phyloP scores from a whole-genome alignment of 2,888 invertebrate genomes.

The Ypsolopha scabrella region DNA sequence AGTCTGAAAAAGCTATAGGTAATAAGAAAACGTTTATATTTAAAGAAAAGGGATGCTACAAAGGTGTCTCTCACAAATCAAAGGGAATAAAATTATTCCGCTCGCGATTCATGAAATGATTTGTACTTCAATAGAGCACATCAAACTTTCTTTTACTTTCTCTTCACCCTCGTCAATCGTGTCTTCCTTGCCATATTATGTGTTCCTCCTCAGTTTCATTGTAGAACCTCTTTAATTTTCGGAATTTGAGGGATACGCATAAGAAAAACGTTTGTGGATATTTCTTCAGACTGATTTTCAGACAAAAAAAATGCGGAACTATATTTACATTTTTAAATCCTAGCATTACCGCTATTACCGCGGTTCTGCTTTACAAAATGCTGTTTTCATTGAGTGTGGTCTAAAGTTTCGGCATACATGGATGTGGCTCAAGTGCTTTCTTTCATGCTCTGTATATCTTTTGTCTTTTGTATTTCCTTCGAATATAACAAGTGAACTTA shows the following conservation, averaged over 20 bases:
- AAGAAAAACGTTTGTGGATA: background rate
- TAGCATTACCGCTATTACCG: no score
- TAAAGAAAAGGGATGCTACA: background rate
- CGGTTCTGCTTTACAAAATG: background rate
- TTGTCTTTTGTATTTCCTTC: slow-evolving; percentile 39
- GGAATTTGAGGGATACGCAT: background rate
- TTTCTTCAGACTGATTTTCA: no score
- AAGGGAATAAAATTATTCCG: slow-evolving; percentile 31
- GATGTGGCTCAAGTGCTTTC: slow-evolving; percentile 21
- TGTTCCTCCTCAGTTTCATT: slow-evolving; percentile 20
- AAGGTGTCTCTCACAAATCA: slow-evolving; percentile 32
- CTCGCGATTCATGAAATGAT: slow-evolving; percentile 40
- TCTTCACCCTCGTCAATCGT: slow-evolving; percentile 40
- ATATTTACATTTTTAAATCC: no score
- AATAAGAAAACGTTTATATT: background rate
- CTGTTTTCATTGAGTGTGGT: background rate
- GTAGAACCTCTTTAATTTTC: slow-evolving; percentile 9
- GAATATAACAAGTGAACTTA: slow-evolving; percentile 47
- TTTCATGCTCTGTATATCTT: slow-evolving; percentile 33
- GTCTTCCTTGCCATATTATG: slow-evolving; percentile 29
- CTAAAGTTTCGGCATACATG: background rate
- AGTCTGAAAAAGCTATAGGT: background rate
- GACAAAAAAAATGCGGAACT: no score
- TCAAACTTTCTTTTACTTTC: slow-evolving; percentile 45
- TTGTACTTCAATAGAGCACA: slow-evolving; percentile 40